A percentile compares a stretch with the other conserved stretches of the same genome.
phyloP scores from a whole-genome alignment of 2,113 vertebrate genomes.

The Catharus fuscescens region DNA sequence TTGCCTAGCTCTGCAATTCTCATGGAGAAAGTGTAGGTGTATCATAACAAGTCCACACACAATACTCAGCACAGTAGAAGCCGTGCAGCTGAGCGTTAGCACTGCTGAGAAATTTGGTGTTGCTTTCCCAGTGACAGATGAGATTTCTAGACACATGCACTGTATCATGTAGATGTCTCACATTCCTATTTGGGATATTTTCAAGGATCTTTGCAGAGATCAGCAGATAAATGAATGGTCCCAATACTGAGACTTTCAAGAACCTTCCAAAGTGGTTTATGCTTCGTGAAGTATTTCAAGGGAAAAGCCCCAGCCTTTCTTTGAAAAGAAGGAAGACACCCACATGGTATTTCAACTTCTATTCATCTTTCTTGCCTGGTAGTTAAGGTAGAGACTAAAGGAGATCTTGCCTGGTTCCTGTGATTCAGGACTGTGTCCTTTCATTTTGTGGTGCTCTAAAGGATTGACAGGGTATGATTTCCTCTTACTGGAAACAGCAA shows the following conservation, averaged over 20 bases:
- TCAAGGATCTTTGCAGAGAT: not conserved
- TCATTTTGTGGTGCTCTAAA: not conserved
- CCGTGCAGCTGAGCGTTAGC: accelerated
- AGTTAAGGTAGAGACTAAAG: not conserved
- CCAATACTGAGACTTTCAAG: not conserved
- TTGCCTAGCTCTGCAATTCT: not conserved
- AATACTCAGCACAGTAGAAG: not conserved
- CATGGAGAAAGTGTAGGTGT: not conserved
- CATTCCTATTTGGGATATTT: not conserved
- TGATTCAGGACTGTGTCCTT: not conserved
- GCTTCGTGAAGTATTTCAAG: not conserved
- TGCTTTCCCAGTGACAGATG: not conserved
- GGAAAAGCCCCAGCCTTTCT: not conserved
- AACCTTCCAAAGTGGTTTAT: not conserved
- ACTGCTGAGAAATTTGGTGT: not conserved
- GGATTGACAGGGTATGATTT: not conserved
- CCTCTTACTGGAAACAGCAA: not conserved
- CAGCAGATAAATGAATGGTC: not conserved
- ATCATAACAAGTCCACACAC: not conserved
- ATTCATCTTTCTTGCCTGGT: not conserved
- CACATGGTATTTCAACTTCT: not conserved
- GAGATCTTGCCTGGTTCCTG: not conserved
- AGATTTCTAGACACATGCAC: not conserved
- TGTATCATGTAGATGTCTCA: not conserved
- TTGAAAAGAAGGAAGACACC: not conserved